phyloP scores from a whole-genome alignment of 2,113 vertebrate genomes.

The Isichthys henryi region DNA sequence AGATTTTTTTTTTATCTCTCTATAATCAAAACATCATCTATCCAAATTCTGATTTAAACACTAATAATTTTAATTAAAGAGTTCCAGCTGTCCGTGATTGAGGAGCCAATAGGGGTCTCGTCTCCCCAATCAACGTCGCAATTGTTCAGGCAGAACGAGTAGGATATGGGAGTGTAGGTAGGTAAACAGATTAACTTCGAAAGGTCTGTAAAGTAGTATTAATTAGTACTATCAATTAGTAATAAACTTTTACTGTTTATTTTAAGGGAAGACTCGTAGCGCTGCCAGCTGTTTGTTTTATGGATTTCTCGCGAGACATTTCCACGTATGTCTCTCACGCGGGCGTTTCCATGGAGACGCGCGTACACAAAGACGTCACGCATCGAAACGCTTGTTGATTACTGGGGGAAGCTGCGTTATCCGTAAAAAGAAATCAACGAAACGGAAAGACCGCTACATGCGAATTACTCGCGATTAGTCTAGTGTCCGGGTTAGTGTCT shows the following conservation, averaged over 20 bases:
- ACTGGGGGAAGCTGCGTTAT: neutral
- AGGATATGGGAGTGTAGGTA: neutral
- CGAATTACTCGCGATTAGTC: neutral
- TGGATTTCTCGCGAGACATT: conserved; percentile 25
- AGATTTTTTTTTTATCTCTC: conserved; percentile 27
- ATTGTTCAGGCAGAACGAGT: conserved; percentile 11
- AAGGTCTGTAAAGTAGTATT: neutral
- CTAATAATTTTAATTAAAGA: conserved; percentile 49
- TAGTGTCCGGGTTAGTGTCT: neutral
- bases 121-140: conserved; percentile 23
- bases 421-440: neutral
- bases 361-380: neutral
- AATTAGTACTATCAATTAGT: neutral
- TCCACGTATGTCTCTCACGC: conserved; percentile 25
- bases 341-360: neutral
- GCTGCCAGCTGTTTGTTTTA: neutral
- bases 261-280: neutral
- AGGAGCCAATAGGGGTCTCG: conserved; percentile 38
- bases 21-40: conserved; percentile 35
- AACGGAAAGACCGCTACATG: neutral
- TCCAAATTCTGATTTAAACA: conserved; percentile 27
- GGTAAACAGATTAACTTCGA: neutral
- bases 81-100: conserved; percentile 48
- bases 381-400: neutral
- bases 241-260: neutral